Evolutionary conservation across 2,113 vertebrate species (phyloP).

Genomic region (Candoia aspera): DNA sequence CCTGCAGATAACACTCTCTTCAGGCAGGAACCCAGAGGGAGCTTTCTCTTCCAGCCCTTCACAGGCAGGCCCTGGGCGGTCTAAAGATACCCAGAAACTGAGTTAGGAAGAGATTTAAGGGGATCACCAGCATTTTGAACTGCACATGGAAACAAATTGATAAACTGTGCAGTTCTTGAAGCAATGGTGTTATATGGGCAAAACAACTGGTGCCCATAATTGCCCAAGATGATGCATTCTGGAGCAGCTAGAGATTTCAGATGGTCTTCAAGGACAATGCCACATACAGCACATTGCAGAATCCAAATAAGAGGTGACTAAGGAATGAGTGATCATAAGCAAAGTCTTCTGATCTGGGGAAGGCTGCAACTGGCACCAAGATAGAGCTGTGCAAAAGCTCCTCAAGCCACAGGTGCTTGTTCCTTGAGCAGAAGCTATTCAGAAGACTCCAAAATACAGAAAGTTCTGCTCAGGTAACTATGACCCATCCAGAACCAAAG

Average conservation of each 20-base stretch:
- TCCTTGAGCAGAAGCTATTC: neutral
- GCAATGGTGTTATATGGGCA: neutral
- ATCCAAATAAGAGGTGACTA: neutral
- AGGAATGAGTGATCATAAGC: neutral
- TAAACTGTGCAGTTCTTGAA: neutral
- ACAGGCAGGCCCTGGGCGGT: neutral
- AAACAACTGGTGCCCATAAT: neutral
- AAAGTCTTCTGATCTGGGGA: neutral
- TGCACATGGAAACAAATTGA: neutral
- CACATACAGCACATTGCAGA: neutral
- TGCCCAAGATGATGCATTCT: neutral
- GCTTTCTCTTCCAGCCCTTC: neutral
- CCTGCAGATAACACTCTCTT: neutral
- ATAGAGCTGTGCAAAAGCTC: neutral
- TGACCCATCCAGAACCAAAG: neutral
- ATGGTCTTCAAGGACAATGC: neutral
- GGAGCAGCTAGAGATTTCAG: neutral
- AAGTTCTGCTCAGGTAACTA: neutral
- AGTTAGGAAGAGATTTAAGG: neutral
- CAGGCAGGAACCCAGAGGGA: neutral
- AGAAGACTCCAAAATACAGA: neutral
- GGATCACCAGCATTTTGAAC: neutral
- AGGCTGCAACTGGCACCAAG: neutral
- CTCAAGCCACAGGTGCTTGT: neutral
- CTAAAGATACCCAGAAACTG: neutral